Percentiles rank a stretch among this genome's conserved stretches.
Conservation (phyloP, 2,797 vertebrate species). For the Perdix hodgsoniae region DNA sequence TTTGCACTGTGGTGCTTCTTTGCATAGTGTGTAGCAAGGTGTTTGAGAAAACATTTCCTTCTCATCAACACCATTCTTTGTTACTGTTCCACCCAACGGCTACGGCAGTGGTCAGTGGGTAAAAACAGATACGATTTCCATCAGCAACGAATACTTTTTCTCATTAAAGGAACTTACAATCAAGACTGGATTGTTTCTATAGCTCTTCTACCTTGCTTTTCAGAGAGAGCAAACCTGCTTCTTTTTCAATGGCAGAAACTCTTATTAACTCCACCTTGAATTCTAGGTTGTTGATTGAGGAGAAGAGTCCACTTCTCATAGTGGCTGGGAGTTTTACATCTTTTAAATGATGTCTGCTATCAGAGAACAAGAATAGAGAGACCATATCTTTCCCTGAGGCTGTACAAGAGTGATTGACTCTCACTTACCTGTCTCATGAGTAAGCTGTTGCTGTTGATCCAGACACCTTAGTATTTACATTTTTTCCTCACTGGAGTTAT, state of each 20-base stretch:
- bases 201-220: background rate
- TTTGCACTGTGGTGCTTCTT: background rate
- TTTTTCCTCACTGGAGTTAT: constrained; percentile 5
- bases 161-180: background rate
- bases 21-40: background rate
- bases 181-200: background rate
- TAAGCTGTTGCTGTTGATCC: background rate
- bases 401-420: background rate
- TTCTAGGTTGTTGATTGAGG: background rate
- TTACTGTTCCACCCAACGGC: background rate
- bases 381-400: constrained; percentile 4
- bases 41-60: background rate
- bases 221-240: background rate
- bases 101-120: accelerated
- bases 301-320: background rate
- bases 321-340: background rate
- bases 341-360: background rate
- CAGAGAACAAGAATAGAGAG: background rate
- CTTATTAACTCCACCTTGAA: background rate
- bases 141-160: background rate
- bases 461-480: constrained; percentile 2
- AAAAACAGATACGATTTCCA: background rate
- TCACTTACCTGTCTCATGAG: background rate
- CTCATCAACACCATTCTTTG: background rate
- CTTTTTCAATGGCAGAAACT: background rate